A percentile compares a stretch with the other conserved stretches of the same genome.
These are phyloP conservation scores for Ageneiosus marmoratus DNA, from an alignment of 2,113 vertebrate species.

Conservation along the genomic window DNA sequence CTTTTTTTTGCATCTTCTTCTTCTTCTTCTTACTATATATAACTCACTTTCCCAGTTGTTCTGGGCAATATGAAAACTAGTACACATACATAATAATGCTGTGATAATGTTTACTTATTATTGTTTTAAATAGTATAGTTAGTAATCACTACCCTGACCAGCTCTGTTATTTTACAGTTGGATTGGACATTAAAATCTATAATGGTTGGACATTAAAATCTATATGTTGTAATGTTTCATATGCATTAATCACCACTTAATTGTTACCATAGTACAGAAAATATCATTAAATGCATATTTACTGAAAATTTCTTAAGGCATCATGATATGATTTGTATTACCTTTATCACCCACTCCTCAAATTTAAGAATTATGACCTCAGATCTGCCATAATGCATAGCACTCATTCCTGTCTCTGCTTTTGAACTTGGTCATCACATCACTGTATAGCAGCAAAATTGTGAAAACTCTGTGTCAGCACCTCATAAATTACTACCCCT, in stretches of 20 bases:
- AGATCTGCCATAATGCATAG: background rate
- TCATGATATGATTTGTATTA: background rate
- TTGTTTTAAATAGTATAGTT: background rate
- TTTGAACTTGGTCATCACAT: constrained; percentile 43
- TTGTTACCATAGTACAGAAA: background rate
- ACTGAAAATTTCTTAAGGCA: background rate
- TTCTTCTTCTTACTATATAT: background rate
- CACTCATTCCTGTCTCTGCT: background rate
- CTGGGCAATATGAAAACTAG: background rate
- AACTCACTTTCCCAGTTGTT: background rate
- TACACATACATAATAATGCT: background rate
- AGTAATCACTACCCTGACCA: background rate
- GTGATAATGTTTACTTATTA: background rate
- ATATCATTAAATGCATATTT: background rate
- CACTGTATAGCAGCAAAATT: constrained; percentile 54
- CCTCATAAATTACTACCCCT: constrained; percentile 53
- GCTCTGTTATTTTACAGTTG: background rate
- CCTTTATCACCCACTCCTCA: background rate
- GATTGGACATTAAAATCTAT: too few species aligned
- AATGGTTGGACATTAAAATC: background rate
- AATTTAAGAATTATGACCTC: constrained; percentile 14
- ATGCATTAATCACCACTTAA: background rate
- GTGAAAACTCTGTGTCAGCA: constrained; percentile 46
- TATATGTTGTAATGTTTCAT: background rate
- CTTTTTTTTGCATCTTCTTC: background rate